Evolutionary conservation across 2,113 vertebrate genomes (phyloP), one percentile per base, ranked within the genome.

Genomic region (Hypomesus transpacificus): DNA sequence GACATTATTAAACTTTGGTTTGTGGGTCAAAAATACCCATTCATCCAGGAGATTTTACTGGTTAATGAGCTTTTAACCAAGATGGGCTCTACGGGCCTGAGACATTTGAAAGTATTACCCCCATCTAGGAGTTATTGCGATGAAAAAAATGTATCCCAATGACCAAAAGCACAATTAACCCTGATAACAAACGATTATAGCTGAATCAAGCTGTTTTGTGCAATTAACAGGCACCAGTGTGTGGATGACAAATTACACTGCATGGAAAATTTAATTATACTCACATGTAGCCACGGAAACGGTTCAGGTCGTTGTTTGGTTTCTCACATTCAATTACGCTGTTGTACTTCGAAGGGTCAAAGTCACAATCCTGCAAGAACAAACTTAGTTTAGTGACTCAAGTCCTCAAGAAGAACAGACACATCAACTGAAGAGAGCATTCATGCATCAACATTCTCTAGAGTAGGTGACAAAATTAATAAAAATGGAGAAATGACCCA

Each of bases 201-300:
- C 54, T 56, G 54, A 20, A 56, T 56, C 16, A 56, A 56, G 39
- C 39, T n/a, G n/a, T 56, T 56, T 18, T 16, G 53, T 56, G 17
- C n/a, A 17, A 56, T 17, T 24, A 63, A 61, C 21, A 61, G 21
- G 21, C 17, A n/a, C 5, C 28, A 11, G 24, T 1, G 16, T 26
- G 28, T 3, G 9, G 39, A 46, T 46, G 39, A 46, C 39, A 46
- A 46, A 46, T 46, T 9, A 46, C 39, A 46, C 39, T 7, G 39
- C 39, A 11, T 46, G 39, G 22, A 21, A 18, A 57, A 71, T 21
- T 52, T 70, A 59, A 56, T 59, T 51, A 51, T 50, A 98, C 97
- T 98, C 89, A 99, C 97, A 96, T 96, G 93, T 94, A 96, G 53
- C 97, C 97, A 75, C 90, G 90, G 87, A 98, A 99, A 76, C 96